Conservation (phyloP, 2,888 invertebrate species). For the Ptilodon capucinus region DNA sequence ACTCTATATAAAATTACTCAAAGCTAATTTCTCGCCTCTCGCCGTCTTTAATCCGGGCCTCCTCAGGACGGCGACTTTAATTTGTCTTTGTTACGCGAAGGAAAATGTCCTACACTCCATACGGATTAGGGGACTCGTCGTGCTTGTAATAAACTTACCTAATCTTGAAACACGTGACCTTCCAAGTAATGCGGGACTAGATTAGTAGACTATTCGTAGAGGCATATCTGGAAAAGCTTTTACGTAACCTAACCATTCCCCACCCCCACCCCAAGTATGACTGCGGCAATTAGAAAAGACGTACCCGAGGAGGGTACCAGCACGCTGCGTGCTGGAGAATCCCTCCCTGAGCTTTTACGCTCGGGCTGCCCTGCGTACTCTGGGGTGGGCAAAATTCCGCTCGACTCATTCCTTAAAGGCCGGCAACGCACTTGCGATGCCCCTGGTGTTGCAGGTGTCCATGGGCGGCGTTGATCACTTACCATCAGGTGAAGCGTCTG, state of each 20-base stretch:
- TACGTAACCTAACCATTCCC: neutral
- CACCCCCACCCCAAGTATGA: too few relatives aligned
- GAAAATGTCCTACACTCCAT: slow-evolving; percentile 47
- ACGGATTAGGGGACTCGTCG: slow-evolving; percentile 45
- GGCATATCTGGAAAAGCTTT: neutral
- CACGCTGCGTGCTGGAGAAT: too few relatives aligned
- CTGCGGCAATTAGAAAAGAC: too few relatives aligned
- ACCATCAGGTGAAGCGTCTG: too few relatives aligned
- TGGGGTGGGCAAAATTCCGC: too few relatives aligned
- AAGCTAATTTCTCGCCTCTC: neutral
- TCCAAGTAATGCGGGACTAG: slow-evolving; percentile 23
- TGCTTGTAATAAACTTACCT: slow-evolving; percentile 11
- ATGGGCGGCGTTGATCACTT: too few relatives aligned
- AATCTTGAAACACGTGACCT: slow-evolving; percentile 6
- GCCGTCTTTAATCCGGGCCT: neutral
- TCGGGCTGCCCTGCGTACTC: too few relatives aligned
- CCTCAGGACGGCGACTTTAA: slow-evolving; percentile 38
- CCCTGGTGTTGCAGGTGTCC: too few relatives aligned
- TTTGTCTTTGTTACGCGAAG: slow-evolving; percentile 66
- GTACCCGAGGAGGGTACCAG: too few relatives aligned
- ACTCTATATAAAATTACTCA: neutral
- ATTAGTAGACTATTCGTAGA: neutral
- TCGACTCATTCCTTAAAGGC: too few relatives aligned
- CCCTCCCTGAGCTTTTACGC: too few relatives aligned
- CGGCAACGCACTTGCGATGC: too few relatives aligned